Evolutionary conservation across 2,888 invertebrate genomes (phyloP).

Genomic region (Acanthosoma haemorrhoidale): DNA sequence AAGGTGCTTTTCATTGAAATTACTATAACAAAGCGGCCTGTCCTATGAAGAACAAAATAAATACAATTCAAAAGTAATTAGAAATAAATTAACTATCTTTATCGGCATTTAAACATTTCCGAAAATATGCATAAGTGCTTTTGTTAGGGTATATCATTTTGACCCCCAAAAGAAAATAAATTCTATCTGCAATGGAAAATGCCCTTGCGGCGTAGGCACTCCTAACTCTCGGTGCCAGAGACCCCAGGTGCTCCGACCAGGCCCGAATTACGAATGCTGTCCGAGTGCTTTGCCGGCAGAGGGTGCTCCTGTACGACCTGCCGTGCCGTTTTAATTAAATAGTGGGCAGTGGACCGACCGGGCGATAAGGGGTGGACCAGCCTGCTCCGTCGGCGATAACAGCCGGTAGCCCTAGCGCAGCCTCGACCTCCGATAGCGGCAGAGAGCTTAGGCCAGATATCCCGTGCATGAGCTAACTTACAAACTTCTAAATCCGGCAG

Average conservation of each 20-base stretch:
- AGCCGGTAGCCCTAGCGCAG: neutral
- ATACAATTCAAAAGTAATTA: too few relatives aligned
- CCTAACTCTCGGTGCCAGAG: too few relatives aligned
- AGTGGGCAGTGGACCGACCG: neutral
- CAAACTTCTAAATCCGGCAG: conserved; percentile 2
- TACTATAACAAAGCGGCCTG: too few relatives aligned
- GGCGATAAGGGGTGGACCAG: neutral
- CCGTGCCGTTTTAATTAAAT: neutral
- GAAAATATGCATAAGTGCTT: too few relatives aligned
- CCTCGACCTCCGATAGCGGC: neutral
- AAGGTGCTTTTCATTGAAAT: too few relatives aligned
- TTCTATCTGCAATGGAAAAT: neutral
- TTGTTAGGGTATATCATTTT: conserved; percentile 1
- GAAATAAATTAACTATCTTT: too few relatives aligned
- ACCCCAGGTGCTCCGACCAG: neutral
- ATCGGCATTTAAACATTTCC: too few relatives aligned
- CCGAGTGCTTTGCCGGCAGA: neutral
- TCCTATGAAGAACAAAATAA: too few relatives aligned
- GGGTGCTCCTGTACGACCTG: neutral
- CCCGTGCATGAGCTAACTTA: conserved; percentile 5
- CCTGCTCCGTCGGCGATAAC: neutral
- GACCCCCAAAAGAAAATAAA: neutral
- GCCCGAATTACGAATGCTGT: neutral
- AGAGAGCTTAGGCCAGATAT: neutral
- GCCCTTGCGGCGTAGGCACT: too few relatives aligned